Conservation (phyloP, 2,888 invertebrate species). For the Leptura quadrifasciata region DNA sequence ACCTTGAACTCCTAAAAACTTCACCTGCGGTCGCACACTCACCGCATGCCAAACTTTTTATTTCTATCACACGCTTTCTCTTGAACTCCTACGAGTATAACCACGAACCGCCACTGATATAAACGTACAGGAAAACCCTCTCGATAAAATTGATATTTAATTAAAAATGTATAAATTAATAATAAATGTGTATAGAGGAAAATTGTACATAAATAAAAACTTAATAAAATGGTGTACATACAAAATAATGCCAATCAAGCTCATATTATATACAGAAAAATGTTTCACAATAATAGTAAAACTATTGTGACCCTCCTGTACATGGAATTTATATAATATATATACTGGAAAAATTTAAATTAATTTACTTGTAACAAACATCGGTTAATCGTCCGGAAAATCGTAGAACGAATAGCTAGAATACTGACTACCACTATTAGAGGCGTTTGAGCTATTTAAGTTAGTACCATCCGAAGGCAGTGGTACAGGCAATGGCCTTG, state of each 20-base stretch:
- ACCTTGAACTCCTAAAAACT: too few relatives aligned
- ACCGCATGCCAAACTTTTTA: too few relatives aligned
- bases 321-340: not conserved
- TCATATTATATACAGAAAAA: too few relatives aligned
- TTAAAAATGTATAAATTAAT: not conserved
- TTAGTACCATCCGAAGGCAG: slow-evolving; percentile 69
- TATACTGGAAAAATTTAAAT: not conserved
- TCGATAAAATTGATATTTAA: not conserved
- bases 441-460: slow-evolving; percentile 55
- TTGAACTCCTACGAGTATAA: too few relatives aligned
- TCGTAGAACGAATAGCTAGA: slow-evolving; percentile 68
- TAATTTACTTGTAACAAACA: not conserved
- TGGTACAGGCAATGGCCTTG: slow-evolving; percentile 73
- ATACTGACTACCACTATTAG: slow-evolving; percentile 60
- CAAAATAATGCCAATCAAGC: not conserved
- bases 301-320: not conserved
- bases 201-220: not conserved
- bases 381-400: slow-evolving; percentile 65
- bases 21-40: too few relatives aligned
- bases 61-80: too few relatives aligned
- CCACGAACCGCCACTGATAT: too few relatives aligned
- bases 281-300: not conserved
- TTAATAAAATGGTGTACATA: not conserved
- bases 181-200: not conserved
- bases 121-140: too few relatives aligned